These are phyloP conservation scores for Aegotheles bennettii DNA, from an alignment of 2,113 vertebrate genomes.

Conservation along the genomic window DNA sequence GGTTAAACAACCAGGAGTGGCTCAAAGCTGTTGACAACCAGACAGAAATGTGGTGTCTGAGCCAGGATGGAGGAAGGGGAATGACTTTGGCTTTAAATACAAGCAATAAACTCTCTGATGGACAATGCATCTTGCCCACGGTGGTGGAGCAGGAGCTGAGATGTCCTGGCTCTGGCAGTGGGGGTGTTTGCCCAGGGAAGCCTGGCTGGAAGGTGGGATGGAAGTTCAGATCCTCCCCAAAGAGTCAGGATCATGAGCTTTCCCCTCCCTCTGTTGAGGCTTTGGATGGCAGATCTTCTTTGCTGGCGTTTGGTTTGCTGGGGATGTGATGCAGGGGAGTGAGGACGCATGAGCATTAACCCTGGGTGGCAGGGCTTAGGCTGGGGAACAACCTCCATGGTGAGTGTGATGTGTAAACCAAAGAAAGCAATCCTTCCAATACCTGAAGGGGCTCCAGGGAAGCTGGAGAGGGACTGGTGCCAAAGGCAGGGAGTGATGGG, in stretches of 20 bases:
- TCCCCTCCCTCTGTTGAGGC: background rate
- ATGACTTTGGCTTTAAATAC: background rate
- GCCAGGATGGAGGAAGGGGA: background rate
- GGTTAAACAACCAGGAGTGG: background rate
- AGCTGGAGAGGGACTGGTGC: no score
- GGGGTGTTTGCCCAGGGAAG: background rate
- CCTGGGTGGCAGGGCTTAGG: background rate
- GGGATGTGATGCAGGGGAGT: background rate
- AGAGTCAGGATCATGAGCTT: background rate
- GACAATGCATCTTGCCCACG: rapidly evolving
- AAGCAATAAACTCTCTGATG: background rate
- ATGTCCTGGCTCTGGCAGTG: background rate
- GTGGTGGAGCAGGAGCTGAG: background rate
- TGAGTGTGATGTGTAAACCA: background rate
- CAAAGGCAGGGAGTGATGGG: no score
- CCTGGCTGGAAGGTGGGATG: background rate
- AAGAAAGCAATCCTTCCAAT: background rate
- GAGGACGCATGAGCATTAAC: background rate
- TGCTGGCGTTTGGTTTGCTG: background rate
- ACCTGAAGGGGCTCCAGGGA: no score
- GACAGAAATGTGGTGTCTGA: background rate
- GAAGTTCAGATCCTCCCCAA: background rate
- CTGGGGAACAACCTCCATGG: background rate
- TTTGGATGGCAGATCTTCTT: background rate
- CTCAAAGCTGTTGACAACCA: background rate